Evolutionary conservation across 2,888 invertebrate species (phyloP).

Genomic region (Amphipyra tragopoginis): DNA sequence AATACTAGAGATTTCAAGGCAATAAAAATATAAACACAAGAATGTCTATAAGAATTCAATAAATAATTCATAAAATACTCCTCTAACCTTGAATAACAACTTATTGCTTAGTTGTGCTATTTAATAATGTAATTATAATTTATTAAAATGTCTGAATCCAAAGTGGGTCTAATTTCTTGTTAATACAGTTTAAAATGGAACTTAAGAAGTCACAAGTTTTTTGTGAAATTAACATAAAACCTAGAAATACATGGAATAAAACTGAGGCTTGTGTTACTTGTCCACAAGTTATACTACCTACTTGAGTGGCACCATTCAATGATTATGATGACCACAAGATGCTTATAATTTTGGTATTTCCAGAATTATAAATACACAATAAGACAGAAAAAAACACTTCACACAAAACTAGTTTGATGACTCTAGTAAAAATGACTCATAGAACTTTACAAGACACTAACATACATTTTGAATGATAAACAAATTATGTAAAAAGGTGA

Average conservation of each 20-base stretch:
- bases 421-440: slow-evolving; percentile 51
- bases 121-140: slow-evolving; percentile 37
- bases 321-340: slow-evolving; percentile 2
- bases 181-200: too few species aligned
- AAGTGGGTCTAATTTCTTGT: neutral
- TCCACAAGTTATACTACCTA: too few species aligned
- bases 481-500: slow-evolving; percentile 2
- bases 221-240: too few species aligned
- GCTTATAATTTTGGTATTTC: slow-evolving; percentile 18
- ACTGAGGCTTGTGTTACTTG: too few species aligned
- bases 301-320: neutral
- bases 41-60: slow-evolving; percentile 6
- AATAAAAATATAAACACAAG: neutral
- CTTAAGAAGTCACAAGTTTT: too few species aligned
- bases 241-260: too few species aligned
- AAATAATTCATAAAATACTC: slow-evolving; percentile 31
- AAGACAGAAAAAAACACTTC: slow-evolving; percentile 22
- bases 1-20: too few species aligned
- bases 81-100: slow-evolving; percentile 38
- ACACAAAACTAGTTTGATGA: slow-evolving; percentile 36
- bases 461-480: slow-evolving; percentile 25
- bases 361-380: slow-evolving; percentile 11
- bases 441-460: slow-evolving; percentile 18
- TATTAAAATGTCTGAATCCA: slow-evolving; percentile 10
- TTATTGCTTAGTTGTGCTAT: slow-evolving; percentile 16